Evolutionary conservation across 2,797 vertebrate genomes (phyloP).

Genomic region (Sebastes ruberrimus): DNA sequence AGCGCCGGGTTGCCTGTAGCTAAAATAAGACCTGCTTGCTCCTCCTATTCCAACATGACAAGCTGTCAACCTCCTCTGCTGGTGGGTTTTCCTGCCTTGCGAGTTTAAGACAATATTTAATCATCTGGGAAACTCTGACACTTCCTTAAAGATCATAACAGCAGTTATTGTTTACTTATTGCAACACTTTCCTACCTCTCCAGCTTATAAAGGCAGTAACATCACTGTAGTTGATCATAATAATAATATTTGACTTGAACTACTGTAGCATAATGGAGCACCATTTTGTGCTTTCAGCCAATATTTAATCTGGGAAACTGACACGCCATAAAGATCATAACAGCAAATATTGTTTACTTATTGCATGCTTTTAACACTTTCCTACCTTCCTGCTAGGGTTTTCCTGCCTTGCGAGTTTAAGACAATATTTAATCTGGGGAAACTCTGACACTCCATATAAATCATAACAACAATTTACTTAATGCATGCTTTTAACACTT

Average conservation of each 20-base stretch:
- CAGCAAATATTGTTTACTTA: background rate
- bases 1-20: constrained; percentile 70
- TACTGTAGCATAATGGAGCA: background rate
- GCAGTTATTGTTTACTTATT: background rate
- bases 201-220: background rate
- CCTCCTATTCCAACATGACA: constrained; percentile 68
- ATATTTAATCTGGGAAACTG: background rate
- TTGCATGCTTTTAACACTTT: background rate
- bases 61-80: constrained; percentile 48
- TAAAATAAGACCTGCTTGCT: constrained; percentile 75
- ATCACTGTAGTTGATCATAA: background rate
- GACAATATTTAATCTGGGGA: no score
- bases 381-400: no score
- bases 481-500: background rate
- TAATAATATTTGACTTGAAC: background rate
- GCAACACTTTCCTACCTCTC: background rate
- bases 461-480: no score
- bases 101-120: background rate
- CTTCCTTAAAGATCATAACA: background rate
- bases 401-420: no score
- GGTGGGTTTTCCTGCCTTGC: background rate
- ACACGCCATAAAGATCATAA: background rate
- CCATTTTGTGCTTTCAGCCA: no score
- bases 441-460: no score
- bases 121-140: background rate